Evolutionary conservation across 2,888 invertebrate species (phyloP).

Genomic region (Nebria brevicollis): DNA sequence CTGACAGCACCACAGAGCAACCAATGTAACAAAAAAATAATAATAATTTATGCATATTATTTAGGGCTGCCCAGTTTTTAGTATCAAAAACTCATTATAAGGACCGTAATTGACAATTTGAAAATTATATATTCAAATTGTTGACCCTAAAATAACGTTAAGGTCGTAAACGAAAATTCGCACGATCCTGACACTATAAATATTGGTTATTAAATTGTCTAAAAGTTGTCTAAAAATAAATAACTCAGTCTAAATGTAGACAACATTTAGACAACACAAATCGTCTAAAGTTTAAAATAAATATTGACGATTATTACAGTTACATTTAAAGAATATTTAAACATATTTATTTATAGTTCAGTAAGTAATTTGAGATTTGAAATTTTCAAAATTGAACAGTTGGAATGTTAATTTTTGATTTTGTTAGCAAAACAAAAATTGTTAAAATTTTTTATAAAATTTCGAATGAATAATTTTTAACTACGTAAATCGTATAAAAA

Average conservation of each 20-base stretch:
- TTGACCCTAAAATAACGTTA: neutral
- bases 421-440: neutral
- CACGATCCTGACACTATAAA: neutral
- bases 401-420: conserved; percentile 1
- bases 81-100: neutral
- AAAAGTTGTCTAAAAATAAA: neutral
- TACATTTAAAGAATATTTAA: neutral
- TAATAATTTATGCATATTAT: neutral
- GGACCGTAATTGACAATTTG: neutral
- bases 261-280: neutral
- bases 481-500: neutral
- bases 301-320: neutral
- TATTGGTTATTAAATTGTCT: neutral
- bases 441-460: neutral
- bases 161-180: neutral
- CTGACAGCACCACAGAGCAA: neutral
- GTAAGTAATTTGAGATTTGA: neutral
- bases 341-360: neutral
- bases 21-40: neutral
- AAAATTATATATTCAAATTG: neutral
- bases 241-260: neutral
- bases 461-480: neutral
- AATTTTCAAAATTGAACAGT: neutral
- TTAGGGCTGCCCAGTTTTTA: neutral
- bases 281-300: neutral